These are phyloP conservation scores for Coluber constrictor DNA, from an alignment of 2,797 vertebrate genomes.

Conservation along the genomic window DNA sequence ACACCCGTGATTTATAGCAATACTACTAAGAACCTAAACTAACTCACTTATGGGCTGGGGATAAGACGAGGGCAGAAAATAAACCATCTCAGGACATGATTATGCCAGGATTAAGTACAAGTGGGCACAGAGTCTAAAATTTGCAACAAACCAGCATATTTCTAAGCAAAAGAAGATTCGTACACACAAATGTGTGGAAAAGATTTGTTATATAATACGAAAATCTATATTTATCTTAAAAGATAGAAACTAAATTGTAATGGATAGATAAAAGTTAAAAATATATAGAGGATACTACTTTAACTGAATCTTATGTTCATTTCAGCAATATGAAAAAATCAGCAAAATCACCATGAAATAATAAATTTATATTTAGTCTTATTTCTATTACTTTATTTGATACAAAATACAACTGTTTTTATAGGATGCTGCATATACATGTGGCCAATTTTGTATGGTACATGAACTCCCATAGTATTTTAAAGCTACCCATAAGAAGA, in stretches of 20 bases:
- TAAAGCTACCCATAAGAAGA: background rate
- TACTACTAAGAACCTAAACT: background rate
- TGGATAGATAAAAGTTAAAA: background rate
- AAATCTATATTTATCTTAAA: slow-evolving; percentile 2
- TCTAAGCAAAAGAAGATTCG: background rate
- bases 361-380: background rate
- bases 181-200: background rate
- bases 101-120: background rate
- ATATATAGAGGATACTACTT: background rate
- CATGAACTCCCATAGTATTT: background rate
- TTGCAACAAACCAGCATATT: background rate
- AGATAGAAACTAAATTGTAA: background rate
- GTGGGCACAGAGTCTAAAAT: background rate
- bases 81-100: background rate
- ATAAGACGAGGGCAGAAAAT: background rate
- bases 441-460: background rate
- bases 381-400: background rate
- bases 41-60: background rate
- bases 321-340: background rate
- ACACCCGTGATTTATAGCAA: background rate
- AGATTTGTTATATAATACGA: background rate
- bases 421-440: background rate
- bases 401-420: background rate
- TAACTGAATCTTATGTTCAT: background rate
- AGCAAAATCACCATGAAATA: background rate